These are phyloP conservation scores for Australoheros facetus DNA, from an alignment of 2,797 vertebrate genomes.

Conservation along the genomic window DNA sequence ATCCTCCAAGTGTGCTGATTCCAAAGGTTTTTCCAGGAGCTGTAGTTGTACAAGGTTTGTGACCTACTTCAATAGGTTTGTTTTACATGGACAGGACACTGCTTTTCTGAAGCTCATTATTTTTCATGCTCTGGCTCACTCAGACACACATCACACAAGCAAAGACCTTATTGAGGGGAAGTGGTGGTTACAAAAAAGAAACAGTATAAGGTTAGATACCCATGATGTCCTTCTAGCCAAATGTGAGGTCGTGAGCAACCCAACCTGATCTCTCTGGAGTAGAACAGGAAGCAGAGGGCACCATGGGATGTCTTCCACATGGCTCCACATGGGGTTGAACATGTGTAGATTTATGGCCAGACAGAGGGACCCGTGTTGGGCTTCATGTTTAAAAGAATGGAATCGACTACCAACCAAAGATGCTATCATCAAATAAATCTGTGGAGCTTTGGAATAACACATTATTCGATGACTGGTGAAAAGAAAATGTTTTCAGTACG, in stretches of 20 bases:
- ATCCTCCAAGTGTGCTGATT: not conserved
- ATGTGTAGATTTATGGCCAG: slow-evolving; percentile 30
- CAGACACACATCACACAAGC: not conserved
- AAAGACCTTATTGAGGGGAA: slow-evolving; percentile 15
- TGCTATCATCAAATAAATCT: slow-evolving; percentile 27
- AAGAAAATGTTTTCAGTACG: slow-evolving; percentile 25
- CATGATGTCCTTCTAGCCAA: slow-evolving; percentile 7
- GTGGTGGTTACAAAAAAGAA: slow-evolving; percentile 26
- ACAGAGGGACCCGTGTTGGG: slow-evolving; percentile 1
- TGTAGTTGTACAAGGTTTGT: not conserved
- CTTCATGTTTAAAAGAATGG: slow-evolving; percentile 18
- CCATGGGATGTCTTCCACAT: slow-evolving; percentile 50
- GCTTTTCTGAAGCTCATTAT: not conserved
- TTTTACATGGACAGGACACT: slow-evolving; percentile 11
- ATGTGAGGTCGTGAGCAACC: slow-evolving; percentile 36
- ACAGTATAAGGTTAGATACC: slow-evolving; percentile 35
- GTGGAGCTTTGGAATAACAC: slow-evolving; percentile 16
- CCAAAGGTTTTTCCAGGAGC: not conserved
- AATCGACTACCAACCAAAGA: slow-evolving; percentile 27
- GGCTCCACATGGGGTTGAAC: slow-evolving; percentile 23
- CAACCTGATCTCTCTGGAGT: slow-evolving; percentile 48
- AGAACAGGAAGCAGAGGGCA: slow-evolving; percentile 41
- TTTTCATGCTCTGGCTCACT: not conserved
- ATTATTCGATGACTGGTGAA: slow-evolving; percentile 6
- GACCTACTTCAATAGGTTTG: slow-evolving; percentile 35